Conservation (phyloP, 2,797 vertebrate species). For the Salarias fasciatus region DNA sequence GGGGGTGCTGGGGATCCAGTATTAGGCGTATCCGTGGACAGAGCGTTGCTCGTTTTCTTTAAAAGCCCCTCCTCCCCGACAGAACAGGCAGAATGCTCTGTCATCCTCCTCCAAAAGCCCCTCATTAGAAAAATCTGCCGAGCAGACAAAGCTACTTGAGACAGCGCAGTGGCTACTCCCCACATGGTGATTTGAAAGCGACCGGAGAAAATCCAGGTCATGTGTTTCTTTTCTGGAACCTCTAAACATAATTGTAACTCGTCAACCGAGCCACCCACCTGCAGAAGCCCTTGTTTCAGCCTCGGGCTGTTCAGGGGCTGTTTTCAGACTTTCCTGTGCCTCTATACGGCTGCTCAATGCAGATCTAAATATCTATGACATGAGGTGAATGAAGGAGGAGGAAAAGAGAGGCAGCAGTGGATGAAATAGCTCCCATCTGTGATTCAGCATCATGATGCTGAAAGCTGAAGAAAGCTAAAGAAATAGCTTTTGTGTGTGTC, state of each 20-base stretch:
- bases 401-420: not conserved
- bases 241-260: constrained; percentile 25
- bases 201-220: constrained; percentile 71
- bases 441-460: constrained; percentile 28
- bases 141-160: constrained; percentile 78
- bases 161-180: constrained; percentile 68
- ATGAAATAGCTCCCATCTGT: not conserved
- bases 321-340: constrained; percentile 10
- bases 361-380: not conserved
- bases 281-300: constrained; percentile 12
- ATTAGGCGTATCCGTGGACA: constrained; percentile 61
- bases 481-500: constrained; percentile 38
- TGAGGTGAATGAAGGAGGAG: not conserved
- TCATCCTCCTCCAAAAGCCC: constrained; percentile 78
- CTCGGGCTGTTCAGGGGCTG: constrained; percentile 13
- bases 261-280: constrained; percentile 28
- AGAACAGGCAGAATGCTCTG: constrained; percentile 60
- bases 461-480: constrained; percentile 6
- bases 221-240: constrained; percentile 44
- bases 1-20: constrained; percentile 55
- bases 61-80: constrained; percentile 60
- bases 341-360: constrained; percentile 2
- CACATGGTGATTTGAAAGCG: constrained; percentile 59
- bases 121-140: constrained; percentile 78
- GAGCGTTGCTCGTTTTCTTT: constrained; percentile 63